A percentile compares a stretch with the other conserved stretches of the same genome.
These are phyloP conservation scores for Galeruca laticollis DNA, from an alignment of 2,888 invertebrate genomes.

Conservation along the genomic window DNA sequence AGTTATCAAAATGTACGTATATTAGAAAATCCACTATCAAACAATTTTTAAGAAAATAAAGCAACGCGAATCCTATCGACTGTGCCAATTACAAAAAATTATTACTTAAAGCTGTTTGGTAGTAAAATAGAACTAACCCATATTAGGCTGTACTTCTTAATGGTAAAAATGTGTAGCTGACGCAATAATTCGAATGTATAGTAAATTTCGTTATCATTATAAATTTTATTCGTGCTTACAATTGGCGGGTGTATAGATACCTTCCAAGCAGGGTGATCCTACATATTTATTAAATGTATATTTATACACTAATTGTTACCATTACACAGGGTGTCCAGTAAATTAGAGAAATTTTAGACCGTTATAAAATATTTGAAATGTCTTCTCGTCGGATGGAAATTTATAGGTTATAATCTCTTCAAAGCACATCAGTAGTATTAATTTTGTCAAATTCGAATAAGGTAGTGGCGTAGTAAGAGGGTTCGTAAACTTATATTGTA, in stretches of 20 bases:
- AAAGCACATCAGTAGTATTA: no score
- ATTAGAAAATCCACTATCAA: not conserved
- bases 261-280: slow-evolving; percentile 45
- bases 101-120: not conserved
- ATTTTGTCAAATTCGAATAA: no score
- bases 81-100: slow-evolving; percentile 7
- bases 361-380: no score
- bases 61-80: not conserved
- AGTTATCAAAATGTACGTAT: slow-evolving; percentile 22
- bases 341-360: no score
- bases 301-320: slow-evolving; percentile 26
- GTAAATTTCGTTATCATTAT: slow-evolving; percentile 46
- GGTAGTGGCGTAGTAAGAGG: no score
- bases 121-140: not conserved
- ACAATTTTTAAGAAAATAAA: not conserved
- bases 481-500: no score
- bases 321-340: not conserved
- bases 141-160: slow-evolving; percentile 45
- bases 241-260: slow-evolving; percentile 34
- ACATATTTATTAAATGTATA: slow-evolving; percentile 42
- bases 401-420: no score
- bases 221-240: slow-evolving; percentile 41
- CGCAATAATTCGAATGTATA: slow-evolving; percentile 67
- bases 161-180: slow-evolving; percentile 66
- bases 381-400: no score